Percentiles rank a stretch among this genome's conserved stretches.
Evolutionary conservation across 2,888 invertebrate genomes (phyloP).

Genomic region (Stratiomys singularior): DNA sequence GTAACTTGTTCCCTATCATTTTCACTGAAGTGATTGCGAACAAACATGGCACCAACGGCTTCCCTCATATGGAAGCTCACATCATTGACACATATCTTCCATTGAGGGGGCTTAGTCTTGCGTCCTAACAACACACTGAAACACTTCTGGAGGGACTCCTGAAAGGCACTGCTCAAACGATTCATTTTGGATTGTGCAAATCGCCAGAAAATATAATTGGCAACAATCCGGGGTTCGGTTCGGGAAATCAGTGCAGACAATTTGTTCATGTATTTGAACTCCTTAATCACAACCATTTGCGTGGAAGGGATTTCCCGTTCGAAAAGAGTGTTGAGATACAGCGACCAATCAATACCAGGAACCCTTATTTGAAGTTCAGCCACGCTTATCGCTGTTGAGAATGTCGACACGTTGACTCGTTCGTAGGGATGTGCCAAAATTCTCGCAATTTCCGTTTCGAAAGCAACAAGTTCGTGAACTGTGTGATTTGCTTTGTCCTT

Average conservation of each 20-base stretch:
- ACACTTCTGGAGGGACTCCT: constrained; percentile 81
- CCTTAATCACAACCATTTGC: constrained; percentile 76
- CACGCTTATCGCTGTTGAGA: constrained; percentile 79
- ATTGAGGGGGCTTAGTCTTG: constrained; percentile 79
- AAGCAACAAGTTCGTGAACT: not conserved
- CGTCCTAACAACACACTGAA: constrained; percentile 76
- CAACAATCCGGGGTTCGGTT: constrained; percentile 70
- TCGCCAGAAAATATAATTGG: constrained; percentile 82
- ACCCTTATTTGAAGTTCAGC: constrained; percentile 72
- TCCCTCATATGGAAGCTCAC: constrained; percentile 70
- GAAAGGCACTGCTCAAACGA: constrained; percentile 82
- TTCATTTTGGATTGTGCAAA: constrained; percentile 80
- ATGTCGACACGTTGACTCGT: constrained; percentile 78
- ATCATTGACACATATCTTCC: constrained; percentile 87
- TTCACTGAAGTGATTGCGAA: constrained; percentile 82
- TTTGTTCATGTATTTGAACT: constrained; percentile 72
- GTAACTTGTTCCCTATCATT: constrained; percentile 82
- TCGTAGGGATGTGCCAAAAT: constrained; percentile 79
- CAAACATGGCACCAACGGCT: constrained; percentile 88
- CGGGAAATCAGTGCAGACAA: constrained; percentile 71
- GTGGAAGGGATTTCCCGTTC: constrained; percentile 69
- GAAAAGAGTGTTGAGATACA: constrained; percentile 74
- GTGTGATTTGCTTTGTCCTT: constrained; percentile 53
- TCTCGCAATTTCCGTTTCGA: constrained; percentile 59
- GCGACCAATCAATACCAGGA: constrained; percentile 76